Evolutionary conservation across 2,888 invertebrate genomes (phyloP).

Genomic region (Timandra comae): DNA sequence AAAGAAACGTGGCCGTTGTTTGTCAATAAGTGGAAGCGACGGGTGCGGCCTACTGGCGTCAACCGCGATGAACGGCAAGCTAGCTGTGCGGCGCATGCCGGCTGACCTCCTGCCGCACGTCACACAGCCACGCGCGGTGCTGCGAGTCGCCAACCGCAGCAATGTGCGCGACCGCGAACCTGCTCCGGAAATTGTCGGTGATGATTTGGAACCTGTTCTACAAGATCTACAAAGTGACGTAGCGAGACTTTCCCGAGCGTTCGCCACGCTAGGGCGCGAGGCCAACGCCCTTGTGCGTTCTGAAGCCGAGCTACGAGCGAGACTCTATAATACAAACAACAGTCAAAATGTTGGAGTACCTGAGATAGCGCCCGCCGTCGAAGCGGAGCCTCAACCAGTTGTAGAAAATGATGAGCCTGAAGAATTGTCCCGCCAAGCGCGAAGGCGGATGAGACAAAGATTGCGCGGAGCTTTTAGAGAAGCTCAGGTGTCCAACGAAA

Average conservation of each 20-base stretch:
- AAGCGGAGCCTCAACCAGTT: conserved; percentile 1
- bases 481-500: conserved; percentile 8
- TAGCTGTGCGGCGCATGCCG: conserved; percentile 52
- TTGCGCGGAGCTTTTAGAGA: conserved; percentile 46
- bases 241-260: conserved; percentile 49
- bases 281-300: conserved; percentile 44
- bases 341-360: too few relatives aligned
- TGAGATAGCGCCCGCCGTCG: too few relatives aligned
- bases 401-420: conserved; percentile 1
- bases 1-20: conserved; percentile 57
- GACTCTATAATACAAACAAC: conserved; percentile 29
- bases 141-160: conserved; percentile 60
- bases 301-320: conserved; percentile 42
- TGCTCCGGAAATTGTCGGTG: conserved; percentile 20
- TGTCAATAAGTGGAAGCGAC: conserved; percentile 47
- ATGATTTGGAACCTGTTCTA: conserved; percentile 46
- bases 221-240: conserved; percentile 57
- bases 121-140: conserved; percentile 57
- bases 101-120: conserved; percentile 39
- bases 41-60: conserved; percentile 50
- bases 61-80: conserved; percentile 45
- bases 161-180: conserved; percentile 23
- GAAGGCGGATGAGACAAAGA: conserved; percentile 53
- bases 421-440: conserved; percentile 58
- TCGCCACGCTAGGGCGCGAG: conserved; percentile 53